phyloP scores from a whole-genome alignment of 2,797 vertebrate species.

The Peromyscus eremicus region DNA sequence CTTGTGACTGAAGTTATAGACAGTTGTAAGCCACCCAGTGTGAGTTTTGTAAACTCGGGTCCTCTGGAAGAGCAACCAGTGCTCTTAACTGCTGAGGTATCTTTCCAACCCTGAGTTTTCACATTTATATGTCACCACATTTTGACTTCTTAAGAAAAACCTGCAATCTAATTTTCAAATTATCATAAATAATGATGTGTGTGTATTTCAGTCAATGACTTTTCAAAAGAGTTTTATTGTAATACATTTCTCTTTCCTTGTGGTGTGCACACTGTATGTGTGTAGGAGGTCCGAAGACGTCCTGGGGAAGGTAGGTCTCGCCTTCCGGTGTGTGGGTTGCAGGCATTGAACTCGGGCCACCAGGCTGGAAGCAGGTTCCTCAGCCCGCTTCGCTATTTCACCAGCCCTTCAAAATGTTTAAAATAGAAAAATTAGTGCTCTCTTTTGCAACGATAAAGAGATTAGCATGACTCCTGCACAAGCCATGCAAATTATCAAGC shows the following conservation, averaged over 20 bases:
- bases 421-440: background rate
- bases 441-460: background rate
- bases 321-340: background rate
- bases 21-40: background rate
- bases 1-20: background rate
- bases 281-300: background rate
- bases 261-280: background rate
- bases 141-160: constrained; percentile 34
- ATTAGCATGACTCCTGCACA: background rate
- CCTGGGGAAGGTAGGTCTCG: background rate
- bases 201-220: background rate
- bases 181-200: background rate
- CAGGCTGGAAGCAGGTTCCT: background rate
- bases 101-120: background rate
- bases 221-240: background rate
- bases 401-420: background rate
- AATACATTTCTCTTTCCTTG: background rate
- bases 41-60: background rate
- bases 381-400: background rate
- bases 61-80: background rate
- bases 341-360: background rate
- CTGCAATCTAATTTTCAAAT: background rate
- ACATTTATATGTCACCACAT: background rate
- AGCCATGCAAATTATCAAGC: too few species aligned
- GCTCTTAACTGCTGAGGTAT: background rate